A percentile compares a stretch with the other conserved stretches of the same genome.
Conservation (phyloP, 2,113 vertebrate genomes). For the Upupa epops region DNA sequence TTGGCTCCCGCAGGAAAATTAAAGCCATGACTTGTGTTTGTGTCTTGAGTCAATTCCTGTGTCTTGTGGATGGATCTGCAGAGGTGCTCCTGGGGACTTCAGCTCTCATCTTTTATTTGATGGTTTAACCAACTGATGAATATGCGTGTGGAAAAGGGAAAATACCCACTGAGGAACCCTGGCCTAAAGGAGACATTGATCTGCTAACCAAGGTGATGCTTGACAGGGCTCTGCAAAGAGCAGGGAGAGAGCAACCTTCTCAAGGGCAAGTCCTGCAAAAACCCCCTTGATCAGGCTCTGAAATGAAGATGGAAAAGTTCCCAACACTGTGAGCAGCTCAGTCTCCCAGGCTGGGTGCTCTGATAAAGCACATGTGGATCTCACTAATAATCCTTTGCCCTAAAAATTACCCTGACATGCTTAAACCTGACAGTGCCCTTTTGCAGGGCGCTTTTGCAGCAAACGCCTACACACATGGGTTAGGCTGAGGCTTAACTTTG, state of each 20-base stretch:
- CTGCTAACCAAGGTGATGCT: neutral
- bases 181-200: neutral
- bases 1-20: neutral
- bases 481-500: neutral
- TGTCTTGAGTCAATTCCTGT: neutral
- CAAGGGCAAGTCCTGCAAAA: neutral
- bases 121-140: neutral
- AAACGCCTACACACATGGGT: neutral
- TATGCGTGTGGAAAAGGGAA: neutral
- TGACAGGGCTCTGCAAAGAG: neutral
- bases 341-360: neutral
- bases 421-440: neutral
- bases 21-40: neutral
- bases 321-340: neutral
- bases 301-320: neutral
- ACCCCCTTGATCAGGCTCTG: neutral
- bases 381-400: neutral
- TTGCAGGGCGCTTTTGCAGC: neutral
- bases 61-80: rapidly evolving
- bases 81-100: neutral
- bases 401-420: neutral
- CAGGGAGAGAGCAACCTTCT: neutral
- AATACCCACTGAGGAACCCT: neutral
- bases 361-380: neutral
- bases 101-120: neutral